Percentiles rank a stretch among this genome's conserved stretches.
These are phyloP conservation scores for Stictonetta naevosa DNA, from an alignment of 2,113 vertebrate genomes.

Conservation along the genomic window DNA sequence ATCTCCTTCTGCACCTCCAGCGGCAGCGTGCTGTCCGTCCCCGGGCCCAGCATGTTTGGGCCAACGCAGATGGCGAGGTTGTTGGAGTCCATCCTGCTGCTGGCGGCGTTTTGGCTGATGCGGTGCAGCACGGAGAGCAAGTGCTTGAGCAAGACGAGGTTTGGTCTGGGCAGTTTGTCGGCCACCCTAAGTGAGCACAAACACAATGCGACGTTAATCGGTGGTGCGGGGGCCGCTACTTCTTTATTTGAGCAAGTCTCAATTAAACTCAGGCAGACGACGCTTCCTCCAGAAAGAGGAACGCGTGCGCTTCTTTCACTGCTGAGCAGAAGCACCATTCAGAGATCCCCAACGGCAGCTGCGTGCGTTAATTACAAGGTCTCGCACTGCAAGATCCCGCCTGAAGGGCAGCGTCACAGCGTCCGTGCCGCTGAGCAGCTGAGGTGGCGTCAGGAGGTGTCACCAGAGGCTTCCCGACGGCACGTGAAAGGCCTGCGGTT, in stretches of 20 bases:
- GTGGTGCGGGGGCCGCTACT: neutral
- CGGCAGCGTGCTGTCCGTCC: conserved; percentile 21
- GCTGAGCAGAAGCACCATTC: conserved; percentile 55
- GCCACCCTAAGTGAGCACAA: conserved; percentile 77
- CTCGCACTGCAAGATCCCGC: neutral
- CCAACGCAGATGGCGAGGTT: conserved; percentile 92
- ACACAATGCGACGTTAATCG: neutral
- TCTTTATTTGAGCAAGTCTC: neutral
- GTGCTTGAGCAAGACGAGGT: conserved; percentile 83
- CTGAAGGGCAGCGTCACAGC: neutral
- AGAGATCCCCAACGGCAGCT: conserved; percentile 33
- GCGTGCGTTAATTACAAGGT: neutral
- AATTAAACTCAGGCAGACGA: neutral
- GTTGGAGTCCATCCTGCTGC: conserved; percentile 89
- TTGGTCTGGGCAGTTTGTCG: conserved; percentile 81
- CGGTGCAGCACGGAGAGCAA: conserved; percentile 84
- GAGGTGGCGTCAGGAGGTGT: neutral
- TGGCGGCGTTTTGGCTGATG: conserved; percentile 79
- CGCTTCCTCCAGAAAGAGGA: conserved; percentile 51
- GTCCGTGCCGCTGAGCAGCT: neutral
- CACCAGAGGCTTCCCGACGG: neutral
- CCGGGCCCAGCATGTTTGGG: conserved; percentile 86
- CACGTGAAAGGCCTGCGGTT: neutral
- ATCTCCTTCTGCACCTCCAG: conserved; percentile 82
- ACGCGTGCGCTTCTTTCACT: neutral